Percentiles rank a stretch among this genome's conserved stretches.
phyloP scores from a whole-genome alignment of 2,797 vertebrate species.

The Pseudomugil tenellus region DNA sequence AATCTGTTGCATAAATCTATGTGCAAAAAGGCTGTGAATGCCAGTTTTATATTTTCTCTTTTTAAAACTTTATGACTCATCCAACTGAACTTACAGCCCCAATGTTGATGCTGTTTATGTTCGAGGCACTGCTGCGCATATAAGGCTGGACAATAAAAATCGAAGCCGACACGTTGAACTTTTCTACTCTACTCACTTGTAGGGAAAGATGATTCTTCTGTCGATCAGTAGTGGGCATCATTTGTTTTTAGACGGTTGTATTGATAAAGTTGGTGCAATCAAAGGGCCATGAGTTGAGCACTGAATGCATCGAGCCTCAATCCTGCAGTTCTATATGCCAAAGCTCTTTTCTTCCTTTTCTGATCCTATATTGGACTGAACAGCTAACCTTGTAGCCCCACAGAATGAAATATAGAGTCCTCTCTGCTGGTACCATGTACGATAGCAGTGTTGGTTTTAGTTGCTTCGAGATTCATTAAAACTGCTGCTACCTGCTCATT shows the following conservation, averaged over 20 bases:
- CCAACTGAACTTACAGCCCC: background rate
- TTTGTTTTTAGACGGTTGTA: background rate
- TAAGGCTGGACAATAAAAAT: background rate
- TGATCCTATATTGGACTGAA: background rate
- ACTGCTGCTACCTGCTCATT: background rate
- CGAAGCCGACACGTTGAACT: background rate
- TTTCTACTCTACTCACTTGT: background rate
- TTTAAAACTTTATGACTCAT: background rate
- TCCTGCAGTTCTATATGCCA: background rate
- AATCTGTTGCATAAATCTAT: background rate
- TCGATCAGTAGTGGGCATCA: background rate
- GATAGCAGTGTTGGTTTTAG: background rate
- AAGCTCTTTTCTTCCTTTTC: background rate
- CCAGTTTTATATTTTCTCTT: background rate
- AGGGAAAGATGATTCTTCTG: background rate
- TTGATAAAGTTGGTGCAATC: background rate
- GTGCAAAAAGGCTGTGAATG: background rate
- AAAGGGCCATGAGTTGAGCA: background rate
- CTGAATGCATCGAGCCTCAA: background rate
- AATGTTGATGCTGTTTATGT: background rate
- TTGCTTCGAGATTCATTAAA: background rate
- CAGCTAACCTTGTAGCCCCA: too few relatives aligned
- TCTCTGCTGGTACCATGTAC: background rate
- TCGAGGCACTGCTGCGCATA: background rate
- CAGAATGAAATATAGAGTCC: background rate